Base-by-base conservation (phyloP, 2,113 vertebrate genomes). In the Lamprologus callipterus region DNA sequence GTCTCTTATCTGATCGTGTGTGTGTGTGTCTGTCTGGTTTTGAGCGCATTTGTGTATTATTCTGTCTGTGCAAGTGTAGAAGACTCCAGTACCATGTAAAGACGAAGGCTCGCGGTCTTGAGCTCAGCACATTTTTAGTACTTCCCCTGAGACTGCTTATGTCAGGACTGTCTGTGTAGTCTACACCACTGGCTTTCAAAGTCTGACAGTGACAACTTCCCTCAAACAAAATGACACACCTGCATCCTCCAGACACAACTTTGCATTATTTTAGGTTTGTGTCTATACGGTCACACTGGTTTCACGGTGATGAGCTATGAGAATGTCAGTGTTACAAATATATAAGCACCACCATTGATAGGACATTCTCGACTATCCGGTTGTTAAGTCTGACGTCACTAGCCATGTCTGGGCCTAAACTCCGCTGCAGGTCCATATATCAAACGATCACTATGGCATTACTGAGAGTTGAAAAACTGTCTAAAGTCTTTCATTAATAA, bases 141-240 rank as follows among this genome's bases (percentile, higher is more conserved):
- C 83, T 87, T 91, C 73, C 87, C 78, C 40, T 53, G 79, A 92
- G 86, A 86, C 83, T 63, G 78, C 83, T 89, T 84, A 51, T 68
- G 16, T 82, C 57, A 23, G 51, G 40, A 45, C 8, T 40, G 31
- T 82, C 79, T 89, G 88, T 92, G 81, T 85, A 68, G 86, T 92
- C 81, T 91, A 33, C 3, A 11, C 21, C 40, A 42, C 13, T 19
- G 55, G 5, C 78, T 87, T 80, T 68, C 16, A 28, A 47, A 60
- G 19, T 82, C 33, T 55, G 45, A 84, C 28, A 55, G 10, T 5
- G 13, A 37, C 6, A 17, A 12, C 9, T 12, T 2, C 37, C 65
- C 26, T 37, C 17, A 75, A 11, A 85, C 35, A 11, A 47, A 60
- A 23, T 4, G 9, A 85, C n/a, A 60, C 7, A 55, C n/a, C 33